Base-by-base conservation (phyloP, 2,113 vertebrate species). In the Brachypodius melanocephalos region DNA sequence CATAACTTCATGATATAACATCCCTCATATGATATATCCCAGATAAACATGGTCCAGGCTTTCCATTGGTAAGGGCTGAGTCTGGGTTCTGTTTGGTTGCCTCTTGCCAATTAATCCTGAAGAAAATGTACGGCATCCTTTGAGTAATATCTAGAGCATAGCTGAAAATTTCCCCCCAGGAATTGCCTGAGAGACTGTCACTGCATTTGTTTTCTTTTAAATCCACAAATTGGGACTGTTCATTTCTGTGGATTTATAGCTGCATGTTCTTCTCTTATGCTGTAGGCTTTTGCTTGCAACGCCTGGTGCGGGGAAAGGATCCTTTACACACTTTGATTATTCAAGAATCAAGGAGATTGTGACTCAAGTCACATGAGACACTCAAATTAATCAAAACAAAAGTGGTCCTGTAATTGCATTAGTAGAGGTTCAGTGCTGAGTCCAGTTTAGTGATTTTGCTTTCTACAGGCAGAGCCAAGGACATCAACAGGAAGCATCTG, bases 401-500 rank as follows among this genome's bases (percentile, higher is more conserved):
- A 85, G 54, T 85, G 71, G 6, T 88, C 58, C 59, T 91, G 36
- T 58, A 76, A 74, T 88, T 82, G 38, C 80, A 46, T 96, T 83
- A 42, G 40, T 59, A 32, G 71, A 45, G 25, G n/a, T 48, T 85
- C 75, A 82, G 66, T 48, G 78, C 85, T 34, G 81, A 93, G 52
- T 88, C 74, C 88, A 66, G 38, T 69, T n/a, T 28, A 73, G 62
- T 90, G 84, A 76, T 83, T 88, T 72, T 88, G 34, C 78, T 63
- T 88, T 80, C 45, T 89, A 81, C 65, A 87, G 55, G 4, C 36
- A 59, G 77, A 78, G 48, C 51, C 77, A 75, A 66, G 88, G 59
- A 90, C 85, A 94, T 73, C 79, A 94, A 92, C 88, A 95, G 92
- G 72, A 94, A 93, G 85, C 90, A 67, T 73, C 14, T 93, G 85